Evolutionary conservation across 2,888 invertebrate genomes (phyloP).

Genomic region (Cenopis cana): DNA sequence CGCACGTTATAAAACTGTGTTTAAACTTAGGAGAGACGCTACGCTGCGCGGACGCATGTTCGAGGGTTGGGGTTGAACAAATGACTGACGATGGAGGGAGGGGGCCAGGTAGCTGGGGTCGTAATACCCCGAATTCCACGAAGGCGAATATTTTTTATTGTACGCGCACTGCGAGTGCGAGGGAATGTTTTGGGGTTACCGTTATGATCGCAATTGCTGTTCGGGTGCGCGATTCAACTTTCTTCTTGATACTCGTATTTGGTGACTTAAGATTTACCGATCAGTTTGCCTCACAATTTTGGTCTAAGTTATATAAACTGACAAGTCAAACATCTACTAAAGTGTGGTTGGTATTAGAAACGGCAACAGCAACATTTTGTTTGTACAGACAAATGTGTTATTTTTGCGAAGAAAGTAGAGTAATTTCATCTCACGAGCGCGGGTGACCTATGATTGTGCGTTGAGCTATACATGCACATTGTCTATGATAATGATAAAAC

Average conservation of each 20-base stretch:
- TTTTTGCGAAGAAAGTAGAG: too few relatives aligned
- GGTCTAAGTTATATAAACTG: neutral
- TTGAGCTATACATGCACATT: too few relatives aligned
- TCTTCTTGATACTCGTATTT: neutral
- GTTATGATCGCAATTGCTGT: constrained; percentile 26
- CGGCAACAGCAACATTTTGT: too few relatives aligned
- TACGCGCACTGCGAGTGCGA: neutral
- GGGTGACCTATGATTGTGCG: too few relatives aligned
- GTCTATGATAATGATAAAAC: too few relatives aligned
- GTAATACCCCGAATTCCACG: constrained; percentile 62
- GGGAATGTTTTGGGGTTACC: constrained; percentile 18
- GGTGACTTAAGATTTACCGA: neutral
- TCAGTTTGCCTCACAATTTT: neutral
- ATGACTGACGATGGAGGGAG: constrained; percentile 58
- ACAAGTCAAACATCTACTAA: neutral
- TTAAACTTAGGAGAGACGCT: constrained; percentile 41
- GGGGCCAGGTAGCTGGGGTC: constrained; percentile 73
- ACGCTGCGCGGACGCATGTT: constrained; percentile 70
- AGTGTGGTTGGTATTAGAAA: neutral
- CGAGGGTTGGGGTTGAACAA: constrained; percentile 64
- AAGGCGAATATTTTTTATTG: constrained; percentile 35
- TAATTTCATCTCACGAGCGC: too few relatives aligned
- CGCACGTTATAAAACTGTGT: constrained; percentile 13
- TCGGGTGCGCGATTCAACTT: neutral
- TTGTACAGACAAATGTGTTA: too few relatives aligned